Evolutionary conservation across 2,797 vertebrate species (phyloP), one percentile per base, ranked within the genome.

Genomic region (Florisuga fusca): DNA sequence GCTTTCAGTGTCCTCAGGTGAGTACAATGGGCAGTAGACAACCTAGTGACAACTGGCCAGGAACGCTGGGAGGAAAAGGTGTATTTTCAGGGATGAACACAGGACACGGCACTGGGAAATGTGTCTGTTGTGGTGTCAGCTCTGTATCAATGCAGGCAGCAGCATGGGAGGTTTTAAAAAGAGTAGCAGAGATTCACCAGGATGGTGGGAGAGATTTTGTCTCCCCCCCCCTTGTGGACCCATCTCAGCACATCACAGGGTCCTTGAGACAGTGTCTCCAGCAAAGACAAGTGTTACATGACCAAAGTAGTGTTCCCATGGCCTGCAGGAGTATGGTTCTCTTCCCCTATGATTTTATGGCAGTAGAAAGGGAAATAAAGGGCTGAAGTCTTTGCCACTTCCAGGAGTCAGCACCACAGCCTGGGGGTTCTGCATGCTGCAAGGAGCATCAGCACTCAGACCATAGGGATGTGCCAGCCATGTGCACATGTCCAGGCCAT

Each of bases 221-320:
- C 11, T 79, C 92, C 36, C 6, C 78, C 17, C n/a, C 1, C 16
- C 15, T 73, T 84, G 26, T 14, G 46, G 23, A 51, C 33, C 9
- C 33, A 34, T 64, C 36, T 20, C 46, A 81, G 57, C 27, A 36
- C 23, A 45, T 25, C 63, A 61, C 15, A 62, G 38, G 7, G 25
- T 41, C 54, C 18, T 57, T 75, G 54, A 61, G 27, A 21, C 3
- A 36, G 31, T 2, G 0, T 62, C 5, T 82, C 16, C 23, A 34
- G 12, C n/a, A 59, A 80, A 79, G 43, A 58, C 46, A 81, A 75
- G 10, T 0, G 0, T 74, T 67, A 17, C 0, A 1, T n/a, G 29
- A 41, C 25, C 17, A 72, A 75, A 84, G 15, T 29, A 67, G 34
- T 14, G 18, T 1, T 79, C 5, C 4, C 7, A 13, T 63, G 34